Evolutionary conservation across 1,140 invertebrate species (phyloP).

Genomic region (Trinorchestia longiramus): DNA sequence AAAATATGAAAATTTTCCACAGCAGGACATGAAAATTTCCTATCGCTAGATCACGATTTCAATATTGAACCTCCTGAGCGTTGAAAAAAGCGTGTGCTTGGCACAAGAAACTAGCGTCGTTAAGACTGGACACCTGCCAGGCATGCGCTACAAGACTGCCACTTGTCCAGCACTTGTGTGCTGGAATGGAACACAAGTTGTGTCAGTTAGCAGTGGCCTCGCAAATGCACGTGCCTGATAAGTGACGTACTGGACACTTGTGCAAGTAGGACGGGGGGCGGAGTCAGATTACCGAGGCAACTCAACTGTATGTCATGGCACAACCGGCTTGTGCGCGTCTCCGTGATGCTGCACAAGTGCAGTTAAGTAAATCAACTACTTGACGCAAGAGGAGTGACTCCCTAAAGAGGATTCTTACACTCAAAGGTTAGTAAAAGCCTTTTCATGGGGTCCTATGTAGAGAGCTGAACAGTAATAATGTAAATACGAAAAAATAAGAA

Average conservation of each 20-base stretch:
- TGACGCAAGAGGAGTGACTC: no score
- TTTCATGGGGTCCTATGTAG: no score
- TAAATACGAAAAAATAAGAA: no score
- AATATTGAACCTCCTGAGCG: no score
- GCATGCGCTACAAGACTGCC: not conserved
- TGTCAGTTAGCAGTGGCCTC: not conserved
- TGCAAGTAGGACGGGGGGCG: not conserved
- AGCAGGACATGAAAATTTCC: no score
- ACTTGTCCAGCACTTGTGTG: not conserved
- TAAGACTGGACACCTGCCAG: not conserved
- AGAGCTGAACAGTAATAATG: no score
- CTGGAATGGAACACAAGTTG: not conserved
- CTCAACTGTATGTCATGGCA: not conserved
- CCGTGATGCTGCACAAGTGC: not conserved
- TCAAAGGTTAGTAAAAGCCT: no score
- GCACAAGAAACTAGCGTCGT: not conserved
- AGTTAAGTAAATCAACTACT: not conserved
- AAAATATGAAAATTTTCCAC: no score
- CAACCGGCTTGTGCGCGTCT: not conserved
- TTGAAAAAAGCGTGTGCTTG: no score
- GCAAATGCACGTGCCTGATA: not conserved
- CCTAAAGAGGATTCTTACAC: no score
- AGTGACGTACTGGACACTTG: not conserved
- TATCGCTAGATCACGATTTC: no score
- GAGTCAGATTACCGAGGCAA: not conserved